These are phyloP conservation scores for Zaprionus vittiger DNA, from an alignment of 1,140 invertebrate species.

Conservation along the genomic window DNA sequence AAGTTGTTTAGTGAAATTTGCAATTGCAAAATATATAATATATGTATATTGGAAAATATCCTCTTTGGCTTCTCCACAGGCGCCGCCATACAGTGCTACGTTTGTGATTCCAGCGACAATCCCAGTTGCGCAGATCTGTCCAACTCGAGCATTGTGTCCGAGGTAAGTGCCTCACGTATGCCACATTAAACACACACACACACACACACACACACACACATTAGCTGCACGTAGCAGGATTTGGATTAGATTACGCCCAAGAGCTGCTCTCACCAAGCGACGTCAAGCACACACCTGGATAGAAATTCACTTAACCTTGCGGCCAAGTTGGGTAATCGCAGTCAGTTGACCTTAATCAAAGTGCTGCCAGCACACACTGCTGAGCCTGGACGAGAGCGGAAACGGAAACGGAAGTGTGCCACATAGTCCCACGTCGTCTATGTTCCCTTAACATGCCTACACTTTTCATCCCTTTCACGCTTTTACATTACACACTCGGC, in stretches of 20 bases:
- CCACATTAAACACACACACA: not conserved
- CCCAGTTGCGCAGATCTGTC: constrained; percentile 87
- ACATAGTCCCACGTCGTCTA: constrained; percentile 51
- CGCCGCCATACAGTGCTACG: constrained; percentile 89
- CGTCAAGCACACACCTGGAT: not conserved
- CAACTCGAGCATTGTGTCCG: constrained; percentile 70
- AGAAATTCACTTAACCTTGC: constrained; percentile 49
- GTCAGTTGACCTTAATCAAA: constrained; percentile 59
- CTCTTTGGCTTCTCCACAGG: constrained; percentile 56
- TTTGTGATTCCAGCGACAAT: constrained; percentile 92
- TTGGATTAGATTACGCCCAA: constrained; percentile 2
- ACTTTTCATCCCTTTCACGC: not conserved
- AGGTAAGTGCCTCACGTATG: constrained; percentile 60
- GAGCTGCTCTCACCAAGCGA: not conserved
- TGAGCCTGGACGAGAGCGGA: constrained; percentile 33
- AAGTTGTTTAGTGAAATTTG: not conserved
- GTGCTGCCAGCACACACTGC: constrained; percentile 12
- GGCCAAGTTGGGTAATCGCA: constrained; percentile 31
- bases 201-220: not conserved
- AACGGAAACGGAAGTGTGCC: constrained; percentile 65
- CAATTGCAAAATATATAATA: not conserved
- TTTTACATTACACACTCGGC: not conserved
- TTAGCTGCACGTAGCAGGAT: not conserved
- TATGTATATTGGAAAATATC: constrained; percentile 18
- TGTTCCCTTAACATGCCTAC: constrained; percentile 19